Evolutionary conservation across 92 coral and sea anemone species (phyloP), one percentile per base, ranked within the genome.

Genomic region (Zoanthus sociatus): DNA sequence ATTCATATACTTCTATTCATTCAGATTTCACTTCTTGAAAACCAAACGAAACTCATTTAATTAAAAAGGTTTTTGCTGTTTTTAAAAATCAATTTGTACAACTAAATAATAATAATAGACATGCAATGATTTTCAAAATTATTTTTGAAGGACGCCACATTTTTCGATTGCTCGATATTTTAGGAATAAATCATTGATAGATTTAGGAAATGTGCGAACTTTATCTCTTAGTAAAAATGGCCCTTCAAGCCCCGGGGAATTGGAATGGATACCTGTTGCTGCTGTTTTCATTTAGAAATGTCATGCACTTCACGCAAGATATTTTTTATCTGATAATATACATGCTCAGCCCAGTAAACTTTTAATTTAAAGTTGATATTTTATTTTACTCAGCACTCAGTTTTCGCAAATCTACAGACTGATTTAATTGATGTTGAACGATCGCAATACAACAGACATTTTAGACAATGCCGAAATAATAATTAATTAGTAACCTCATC

Each of bases 401-500:
- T 13, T 20, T 69, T 69, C 72, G 44, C 58, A 17, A 32, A 46
- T 33, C 55, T 60, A 79, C 53, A 26, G 45, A 48, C n/a, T 16
- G 9, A 21, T 66, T 17, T 50, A 21, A 45, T 47, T 18, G 47
- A 45, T 9, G 45, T 5, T 74, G 78, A 74, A 47, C 46, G 16
- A n/a, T 21, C 44, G 63, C 33, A 37, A 42, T 37, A 37, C 66
- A 20, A 67, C 18, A 66, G 30, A 46, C 76, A 67, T 46, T 18
- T 20, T 45, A 66, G 73, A 79, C 42, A 63, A 81, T 64, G 58
- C 21, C 45, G 74, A 64, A 37, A 37, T 37, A 37, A 79, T 44
- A 81, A 50, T 46, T 64, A 51, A 81, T 81, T 47, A 81, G 10
- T 17, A n/a, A 32, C 30, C 60, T 7, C 73, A 81, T 81, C 64